A percentile compares a stretch with the other conserved stretches of the same genome.
Conservation (phyloP, 2,797 vertebrate genomes). For the Eulemur coronatus region DNA sequence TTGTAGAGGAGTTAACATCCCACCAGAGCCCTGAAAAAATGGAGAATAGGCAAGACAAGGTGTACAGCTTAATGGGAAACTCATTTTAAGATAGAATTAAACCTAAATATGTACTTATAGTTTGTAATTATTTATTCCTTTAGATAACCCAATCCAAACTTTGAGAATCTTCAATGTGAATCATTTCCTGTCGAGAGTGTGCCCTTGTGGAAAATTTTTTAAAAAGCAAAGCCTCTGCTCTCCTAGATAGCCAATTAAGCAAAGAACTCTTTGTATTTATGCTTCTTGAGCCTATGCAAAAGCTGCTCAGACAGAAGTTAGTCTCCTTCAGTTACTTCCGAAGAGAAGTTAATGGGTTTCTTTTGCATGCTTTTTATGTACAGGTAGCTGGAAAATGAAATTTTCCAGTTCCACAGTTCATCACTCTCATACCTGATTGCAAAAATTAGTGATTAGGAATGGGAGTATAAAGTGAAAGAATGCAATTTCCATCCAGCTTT, state of each 20-base stretch:
- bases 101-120: background rate
- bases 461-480: background rate
- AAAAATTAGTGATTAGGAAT: constrained; percentile 51
- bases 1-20: background rate
- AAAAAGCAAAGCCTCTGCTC: background rate
- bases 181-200: background rate
- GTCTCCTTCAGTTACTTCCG: background rate
- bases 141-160: background rate
- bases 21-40: background rate
- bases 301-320: background rate
- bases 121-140: background rate
- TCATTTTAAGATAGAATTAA: background rate
- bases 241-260: background rate
- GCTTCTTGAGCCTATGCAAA: background rate
- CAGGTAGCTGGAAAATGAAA: constrained; percentile 40
- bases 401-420: constrained; percentile 44
- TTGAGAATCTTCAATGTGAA: background rate
- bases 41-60: background rate
- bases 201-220: background rate
- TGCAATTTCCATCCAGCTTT: constrained; percentile 42
- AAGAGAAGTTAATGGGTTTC: background rate
- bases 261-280: background rate
- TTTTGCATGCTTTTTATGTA: background rate
- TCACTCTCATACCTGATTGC: background rate
- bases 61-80: background rate